Evolutionary conservation across 2,113 vertebrate species (phyloP).

Genomic region (Chiloscyllium plagiosum): DNA sequence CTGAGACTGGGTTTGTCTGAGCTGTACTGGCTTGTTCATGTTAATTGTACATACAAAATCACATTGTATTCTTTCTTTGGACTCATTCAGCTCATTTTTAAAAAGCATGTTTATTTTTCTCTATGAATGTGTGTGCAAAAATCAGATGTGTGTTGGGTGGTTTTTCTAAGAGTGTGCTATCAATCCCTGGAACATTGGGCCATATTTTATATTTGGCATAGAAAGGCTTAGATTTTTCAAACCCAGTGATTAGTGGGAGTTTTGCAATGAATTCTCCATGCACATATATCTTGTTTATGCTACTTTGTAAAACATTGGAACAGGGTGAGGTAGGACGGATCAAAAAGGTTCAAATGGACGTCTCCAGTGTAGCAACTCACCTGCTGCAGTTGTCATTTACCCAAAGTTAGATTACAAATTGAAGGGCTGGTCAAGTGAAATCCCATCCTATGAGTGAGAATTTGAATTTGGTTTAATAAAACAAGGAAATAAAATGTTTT

Average conservation of each 20-base stretch:
- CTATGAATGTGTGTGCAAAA: background rate
- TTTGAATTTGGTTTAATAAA: background rate
- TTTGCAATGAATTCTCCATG: background rate
- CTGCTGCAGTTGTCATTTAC: background rate
- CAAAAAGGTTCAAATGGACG: background rate
- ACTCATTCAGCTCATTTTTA: background rate
- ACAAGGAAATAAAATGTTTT: background rate
- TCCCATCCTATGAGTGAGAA: background rate
- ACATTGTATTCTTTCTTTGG: background rate
- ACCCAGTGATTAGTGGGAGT: background rate
- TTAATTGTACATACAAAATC: background rate
- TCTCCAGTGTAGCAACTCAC: background rate
- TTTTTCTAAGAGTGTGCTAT: background rate
- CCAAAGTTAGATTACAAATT: background rate
- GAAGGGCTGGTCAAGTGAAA: background rate
- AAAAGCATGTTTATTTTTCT: conserved; percentile 8
- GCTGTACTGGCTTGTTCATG: background rate
- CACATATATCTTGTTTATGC: background rate
- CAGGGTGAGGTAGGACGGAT: background rate
- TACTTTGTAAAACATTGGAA: background rate
- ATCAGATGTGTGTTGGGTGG: no score
- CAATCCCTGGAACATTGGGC: background rate
- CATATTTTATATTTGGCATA: background rate
- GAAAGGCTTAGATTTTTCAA: background rate
- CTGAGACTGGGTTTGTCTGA: background rate